These are phyloP conservation scores for Pithys albifrons DNA, from an alignment of 2,113 vertebrate genomes.

Conservation along the genomic window DNA sequence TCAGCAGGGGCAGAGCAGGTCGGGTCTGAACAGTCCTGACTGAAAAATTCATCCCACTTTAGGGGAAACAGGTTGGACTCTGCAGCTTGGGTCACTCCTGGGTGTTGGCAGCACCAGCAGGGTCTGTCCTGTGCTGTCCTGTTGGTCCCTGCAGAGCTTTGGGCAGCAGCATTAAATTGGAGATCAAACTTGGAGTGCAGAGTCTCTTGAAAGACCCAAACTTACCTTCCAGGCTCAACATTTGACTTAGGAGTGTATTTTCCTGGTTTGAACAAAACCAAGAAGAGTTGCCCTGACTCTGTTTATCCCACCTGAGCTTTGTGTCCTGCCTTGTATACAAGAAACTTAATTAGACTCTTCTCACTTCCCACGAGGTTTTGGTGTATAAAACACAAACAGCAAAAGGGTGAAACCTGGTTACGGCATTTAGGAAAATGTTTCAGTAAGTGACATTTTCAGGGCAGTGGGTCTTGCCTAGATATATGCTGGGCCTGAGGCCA, in stretches of 20 bases:
- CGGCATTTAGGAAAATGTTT: background rate
- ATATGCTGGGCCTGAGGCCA: background rate
- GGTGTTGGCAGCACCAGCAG: accelerated
- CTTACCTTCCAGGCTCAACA: background rate
- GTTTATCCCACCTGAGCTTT: accelerated
- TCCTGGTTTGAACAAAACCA: background rate
- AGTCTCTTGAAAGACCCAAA: background rate
- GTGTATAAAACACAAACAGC: background rate
- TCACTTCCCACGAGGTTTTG: background rate
- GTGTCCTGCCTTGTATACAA: background rate
- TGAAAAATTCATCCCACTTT: no score
- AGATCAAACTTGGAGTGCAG: background rate
- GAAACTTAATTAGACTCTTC: background rate
- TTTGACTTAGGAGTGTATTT: background rate
- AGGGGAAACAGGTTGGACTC: background rate
- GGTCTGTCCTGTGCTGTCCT: background rate
- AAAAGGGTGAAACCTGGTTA: background rate
- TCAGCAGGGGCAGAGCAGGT: background rate
- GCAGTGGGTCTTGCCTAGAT: accelerated
- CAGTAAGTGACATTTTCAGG: background rate
- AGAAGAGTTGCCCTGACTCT: background rate
- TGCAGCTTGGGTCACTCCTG: accelerated
- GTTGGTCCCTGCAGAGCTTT: background rate
- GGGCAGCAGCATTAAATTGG: background rate
- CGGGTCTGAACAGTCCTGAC: background rate